These are phyloP conservation scores for Aelia acuminata DNA, from an alignment of 2,888 invertebrate genomes.

Conservation along the genomic window DNA sequence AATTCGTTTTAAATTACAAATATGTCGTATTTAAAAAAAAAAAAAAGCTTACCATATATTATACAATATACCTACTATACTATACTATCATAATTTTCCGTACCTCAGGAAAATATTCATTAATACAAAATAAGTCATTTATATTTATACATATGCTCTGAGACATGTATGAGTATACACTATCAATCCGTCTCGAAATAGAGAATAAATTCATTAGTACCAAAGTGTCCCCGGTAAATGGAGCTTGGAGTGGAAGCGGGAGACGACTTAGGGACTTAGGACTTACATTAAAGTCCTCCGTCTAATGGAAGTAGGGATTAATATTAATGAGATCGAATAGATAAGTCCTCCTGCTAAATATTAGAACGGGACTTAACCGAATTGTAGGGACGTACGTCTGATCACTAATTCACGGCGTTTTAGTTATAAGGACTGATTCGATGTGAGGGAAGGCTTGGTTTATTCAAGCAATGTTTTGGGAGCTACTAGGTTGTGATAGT, in stretches of 20 bases:
- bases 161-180: neutral
- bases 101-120: neutral
- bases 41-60: too few relatives aligned
- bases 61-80: too few relatives aligned
- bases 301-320: conserved; percentile 56
- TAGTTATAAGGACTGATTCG: neutral
- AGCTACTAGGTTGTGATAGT: neutral
- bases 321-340: conserved; percentile 55
- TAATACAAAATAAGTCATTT: neutral
- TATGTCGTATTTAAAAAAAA: too few relatives aligned
- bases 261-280: conserved; percentile 50
- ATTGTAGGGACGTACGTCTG: neutral
- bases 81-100: too few relatives aligned
- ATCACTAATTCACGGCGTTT: conserved; percentile 28
- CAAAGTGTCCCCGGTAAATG: conserved; percentile 38
- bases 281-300: conserved; percentile 47
- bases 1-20: too few relatives aligned
- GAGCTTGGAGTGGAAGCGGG: conserved; percentile 6
- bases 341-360: conserved; percentile 51
- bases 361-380: neutral
- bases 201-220: conserved; percentile 43
- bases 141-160: neutral
- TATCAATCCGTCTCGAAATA: neutral
- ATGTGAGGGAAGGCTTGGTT: neutral
- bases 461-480: neutral